Conservation (phyloP, 1,140 invertebrate genomes). For the Bombus confusus region DNA sequence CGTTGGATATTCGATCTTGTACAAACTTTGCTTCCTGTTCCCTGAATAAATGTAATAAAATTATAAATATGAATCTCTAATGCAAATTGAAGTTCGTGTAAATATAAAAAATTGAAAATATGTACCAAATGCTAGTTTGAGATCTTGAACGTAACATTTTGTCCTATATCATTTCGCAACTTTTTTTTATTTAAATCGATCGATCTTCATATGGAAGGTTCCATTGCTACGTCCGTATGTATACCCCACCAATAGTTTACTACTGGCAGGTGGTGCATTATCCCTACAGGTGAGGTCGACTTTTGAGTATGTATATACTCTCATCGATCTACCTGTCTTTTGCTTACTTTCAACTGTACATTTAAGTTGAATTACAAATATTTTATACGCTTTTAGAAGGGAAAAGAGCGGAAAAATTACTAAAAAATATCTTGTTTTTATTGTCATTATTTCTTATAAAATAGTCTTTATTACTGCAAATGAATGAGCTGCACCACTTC, state of each 20-base stretch:
- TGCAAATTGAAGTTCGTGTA: neutral
- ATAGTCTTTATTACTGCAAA: conserved; percentile 81
- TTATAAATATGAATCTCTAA: neutral
- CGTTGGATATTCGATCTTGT: conserved; percentile 86
- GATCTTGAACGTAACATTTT: conserved; percentile 74
- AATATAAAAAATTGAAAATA: conserved; percentile 9
- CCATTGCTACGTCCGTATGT: conserved; percentile 11
- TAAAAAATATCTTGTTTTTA: neutral
- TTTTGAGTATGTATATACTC: conserved; percentile 37
- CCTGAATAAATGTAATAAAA: conserved; percentile 53
- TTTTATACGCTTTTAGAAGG: neutral
- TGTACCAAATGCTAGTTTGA: conserved; percentile 74
- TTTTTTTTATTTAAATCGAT: conserved; percentile 30
- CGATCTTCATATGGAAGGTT: conserved; percentile 1
- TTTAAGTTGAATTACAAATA: neutral
- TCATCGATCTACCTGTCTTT: conserved; percentile 44
- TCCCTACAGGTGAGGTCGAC: conserved; percentile 52
- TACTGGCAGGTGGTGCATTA: conserved; percentile 69
- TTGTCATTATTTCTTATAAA: neutral
- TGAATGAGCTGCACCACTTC: conserved; percentile 83
- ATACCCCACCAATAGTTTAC: conserved; percentile 60
- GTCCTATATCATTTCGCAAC: neutral
- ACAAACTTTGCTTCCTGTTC: conserved; percentile 88
- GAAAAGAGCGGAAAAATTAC: neutral
- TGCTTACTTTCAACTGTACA: neutral